Percentiles rank a stretch among this genome's conserved stretches.
These are phyloP conservation scores for Pao palembangensis DNA, from an alignment of 2,113 vertebrate genomes.

Conservation along the genomic window DNA sequence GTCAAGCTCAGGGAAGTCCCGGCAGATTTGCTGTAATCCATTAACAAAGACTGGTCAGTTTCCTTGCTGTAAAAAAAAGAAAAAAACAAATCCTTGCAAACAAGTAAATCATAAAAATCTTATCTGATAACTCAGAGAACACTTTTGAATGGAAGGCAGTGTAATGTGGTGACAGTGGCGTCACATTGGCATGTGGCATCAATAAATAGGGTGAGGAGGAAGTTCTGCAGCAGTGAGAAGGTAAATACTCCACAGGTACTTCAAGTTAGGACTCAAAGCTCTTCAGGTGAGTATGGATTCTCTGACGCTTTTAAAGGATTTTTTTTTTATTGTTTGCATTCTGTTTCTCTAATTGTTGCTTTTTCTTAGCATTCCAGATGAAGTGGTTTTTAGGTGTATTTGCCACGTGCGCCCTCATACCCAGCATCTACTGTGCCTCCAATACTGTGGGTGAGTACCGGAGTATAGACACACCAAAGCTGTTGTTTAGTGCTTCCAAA, in stretches of 20 bases:
- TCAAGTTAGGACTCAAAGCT: not conserved
- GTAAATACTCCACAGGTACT: not conserved
- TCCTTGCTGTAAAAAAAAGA: no score
- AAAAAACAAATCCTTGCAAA: no score
- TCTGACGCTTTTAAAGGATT: not conserved
- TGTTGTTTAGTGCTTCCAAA: not conserved
- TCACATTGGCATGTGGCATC: not conserved
- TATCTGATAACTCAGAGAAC: not conserved
- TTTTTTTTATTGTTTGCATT: not conserved
- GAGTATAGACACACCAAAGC: not conserved
- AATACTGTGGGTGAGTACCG: fast-evolving
- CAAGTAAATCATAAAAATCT: not conserved
- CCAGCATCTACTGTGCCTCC: not conserved
- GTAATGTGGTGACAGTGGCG: no score
- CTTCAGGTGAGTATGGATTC: not conserved
- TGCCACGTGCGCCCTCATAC: slow-evolving; percentile 11
- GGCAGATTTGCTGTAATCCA: no score
- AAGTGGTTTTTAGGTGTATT: slow-evolving; percentile 1
- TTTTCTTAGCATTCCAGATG: not conserved
- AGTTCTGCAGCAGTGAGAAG: not conserved
- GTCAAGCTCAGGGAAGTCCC: no score
- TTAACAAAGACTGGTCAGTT: no score
- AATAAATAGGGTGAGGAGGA: slow-evolving; percentile 22
- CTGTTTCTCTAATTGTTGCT: not conserved
- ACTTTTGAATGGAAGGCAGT: not conserved